phyloP scores from a whole-genome alignment of 1,140 invertebrate species.

The Penaeus chinensis region DNA sequence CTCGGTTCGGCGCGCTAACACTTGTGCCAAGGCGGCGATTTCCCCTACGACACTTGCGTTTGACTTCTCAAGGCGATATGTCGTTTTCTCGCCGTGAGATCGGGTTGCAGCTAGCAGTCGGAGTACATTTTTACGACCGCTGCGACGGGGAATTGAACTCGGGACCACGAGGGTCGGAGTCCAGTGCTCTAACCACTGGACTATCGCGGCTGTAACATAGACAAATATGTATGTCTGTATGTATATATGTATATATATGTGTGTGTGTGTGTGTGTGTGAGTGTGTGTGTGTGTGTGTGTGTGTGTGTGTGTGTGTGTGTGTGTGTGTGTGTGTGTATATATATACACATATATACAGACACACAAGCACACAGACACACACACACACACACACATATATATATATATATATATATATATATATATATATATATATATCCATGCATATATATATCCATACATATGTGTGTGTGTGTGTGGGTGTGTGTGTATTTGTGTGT shows the following conservation, averaged over 20 bases:
- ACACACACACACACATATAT: not conserved
- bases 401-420: not conserved
- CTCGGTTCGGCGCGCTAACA: too few relatives aligned
- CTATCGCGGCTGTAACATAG: too few relatives aligned
- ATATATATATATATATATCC: conserved; percentile 22
- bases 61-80: too few relatives aligned
- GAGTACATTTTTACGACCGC: too few relatives aligned
- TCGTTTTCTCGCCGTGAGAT: too few relatives aligned
- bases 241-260: not conserved
- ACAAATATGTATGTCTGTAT: conserved; percentile 6
- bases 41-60: too few relatives aligned
- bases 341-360: not conserved
- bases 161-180: too few relatives aligned
- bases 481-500: conserved; percentile 1
- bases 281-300: not conserved
- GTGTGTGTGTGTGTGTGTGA: not conserved
- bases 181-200: too few relatives aligned
- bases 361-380: not conserved
- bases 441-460: conserved; percentile 19
- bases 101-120: too few relatives aligned
- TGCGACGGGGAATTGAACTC: too few relatives aligned
- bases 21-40: too few relatives aligned
- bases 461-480: not conserved
- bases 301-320: not conserved
- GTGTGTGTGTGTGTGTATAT: not conserved